phyloP scores from a whole-genome alignment of 1,140 invertebrate species.

The Zaprionus africanus region DNA sequence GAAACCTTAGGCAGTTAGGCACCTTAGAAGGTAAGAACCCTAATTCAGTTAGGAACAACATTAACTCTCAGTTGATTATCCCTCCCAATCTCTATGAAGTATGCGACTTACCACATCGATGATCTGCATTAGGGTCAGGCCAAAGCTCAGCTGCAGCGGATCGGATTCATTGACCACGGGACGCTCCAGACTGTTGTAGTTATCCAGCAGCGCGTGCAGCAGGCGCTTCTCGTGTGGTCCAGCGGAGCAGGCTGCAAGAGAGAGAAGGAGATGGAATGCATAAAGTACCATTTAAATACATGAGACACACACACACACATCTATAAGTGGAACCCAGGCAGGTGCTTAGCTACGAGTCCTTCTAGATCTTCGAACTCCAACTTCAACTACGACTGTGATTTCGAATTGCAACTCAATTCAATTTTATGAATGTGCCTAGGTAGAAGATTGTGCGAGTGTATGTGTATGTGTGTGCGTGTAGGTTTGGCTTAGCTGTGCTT shows the following conservation, averaged over 20 bases:
- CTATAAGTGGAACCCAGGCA: not conserved
- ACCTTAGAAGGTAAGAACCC: no score
- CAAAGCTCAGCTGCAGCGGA: conserved; percentile 97
- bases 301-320: not conserved
- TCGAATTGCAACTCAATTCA: conserved; percentile 33
- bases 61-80: no score
- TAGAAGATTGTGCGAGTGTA: not conserved
- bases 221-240: conserved; percentile 96
- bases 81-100: not conserved
- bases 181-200: conserved; percentile 98
- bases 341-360: conserved; percentile 16
- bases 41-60: no score
- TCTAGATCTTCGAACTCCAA: conserved; percentile 19
- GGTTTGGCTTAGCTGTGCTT: not conserved
- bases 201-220: conserved; percentile 95
- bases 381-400: not conserved
- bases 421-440: conserved; percentile 8
- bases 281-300: conserved; percentile 21
- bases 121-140: conserved; percentile 99
- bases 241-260: conserved; percentile 89
- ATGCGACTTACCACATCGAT: conserved; percentile 97
- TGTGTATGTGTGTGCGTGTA: not conserved
- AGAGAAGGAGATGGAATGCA: conserved; percentile 3
- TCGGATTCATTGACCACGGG: conserved; percentile 98
- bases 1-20: no score